phyloP scores from a whole-genome alignment of 2,888 invertebrate genomes.

The Drosophila demipolita region DNA sequence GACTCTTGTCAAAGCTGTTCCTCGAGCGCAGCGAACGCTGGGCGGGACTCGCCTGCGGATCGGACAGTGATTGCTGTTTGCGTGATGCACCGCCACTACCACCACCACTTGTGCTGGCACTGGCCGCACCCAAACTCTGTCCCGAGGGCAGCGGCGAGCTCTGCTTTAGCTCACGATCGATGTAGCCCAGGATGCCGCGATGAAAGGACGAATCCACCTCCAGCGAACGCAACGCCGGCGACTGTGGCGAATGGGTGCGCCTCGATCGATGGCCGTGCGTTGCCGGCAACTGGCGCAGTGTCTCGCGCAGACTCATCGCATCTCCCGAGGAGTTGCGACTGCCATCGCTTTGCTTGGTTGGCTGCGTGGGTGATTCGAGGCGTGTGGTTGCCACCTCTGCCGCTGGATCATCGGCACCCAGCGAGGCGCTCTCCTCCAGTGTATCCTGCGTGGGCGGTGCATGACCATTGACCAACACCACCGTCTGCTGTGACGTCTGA shows the following conservation, averaged over 20 bases:
- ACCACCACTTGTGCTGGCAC: slow-evolving; percentile 47
- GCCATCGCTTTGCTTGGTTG: slow-evolving; percentile 69
- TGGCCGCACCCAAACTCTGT: slow-evolving; percentile 64
- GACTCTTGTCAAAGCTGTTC: slow-evolving; percentile 85
- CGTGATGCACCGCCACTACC: slow-evolving; percentile 71
- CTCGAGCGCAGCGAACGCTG: slow-evolving; percentile 84
- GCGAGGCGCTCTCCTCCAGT: slow-evolving; percentile 48
- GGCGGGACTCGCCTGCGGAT: slow-evolving; percentile 85
- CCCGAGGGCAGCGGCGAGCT: slow-evolving; percentile 82
- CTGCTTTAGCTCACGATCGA: slow-evolving; percentile 84
- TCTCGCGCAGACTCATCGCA: slow-evolving; percentile 83
- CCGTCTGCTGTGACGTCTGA: slow-evolving; percentile 79
- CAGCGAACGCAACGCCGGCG: slow-evolving; percentile 58
- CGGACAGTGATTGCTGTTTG: slow-evolving; percentile 84
- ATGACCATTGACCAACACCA: slow-evolving; percentile 82
- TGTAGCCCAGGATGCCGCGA: slow-evolving; percentile 84
- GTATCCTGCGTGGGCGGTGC: slow-evolving; percentile 62
- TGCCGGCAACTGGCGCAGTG: slow-evolving; percentile 81
- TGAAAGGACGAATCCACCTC: slow-evolving; percentile 82
- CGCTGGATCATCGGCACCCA: slow-evolving; percentile 50
- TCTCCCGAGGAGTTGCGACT: slow-evolving; percentile 83
- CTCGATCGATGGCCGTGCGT: slow-evolving; percentile 74
- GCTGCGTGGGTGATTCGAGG: slow-evolving; percentile 69
- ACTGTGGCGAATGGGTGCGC: slow-evolving; percentile 80
- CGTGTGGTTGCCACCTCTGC: slow-evolving; percentile 37